Base-by-base conservation (phyloP, 92 coral and sea anemone genomes). In the Actinernus sp. region DNA sequence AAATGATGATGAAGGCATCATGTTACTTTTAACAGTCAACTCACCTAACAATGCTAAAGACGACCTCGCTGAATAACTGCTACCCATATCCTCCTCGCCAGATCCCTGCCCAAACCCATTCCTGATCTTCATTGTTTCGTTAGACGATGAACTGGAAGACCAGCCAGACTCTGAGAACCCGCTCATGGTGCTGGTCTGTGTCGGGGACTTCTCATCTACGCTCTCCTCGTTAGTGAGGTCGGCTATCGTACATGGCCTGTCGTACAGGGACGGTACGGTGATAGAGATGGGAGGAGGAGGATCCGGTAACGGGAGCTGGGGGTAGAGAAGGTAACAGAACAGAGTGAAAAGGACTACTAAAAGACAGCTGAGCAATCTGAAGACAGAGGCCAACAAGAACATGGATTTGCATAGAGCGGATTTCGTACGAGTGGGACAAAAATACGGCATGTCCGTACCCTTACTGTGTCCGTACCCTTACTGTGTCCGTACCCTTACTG, bases 141-240 rank as follows among this genome's bases (percentile, higher is more conserved):
- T 85, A 5, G 89, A 86, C 20, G 91, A 85, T 0, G 92, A 83
- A 25, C 93, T 87, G 7, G 97, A 90, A 27, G 92, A 85, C 14
- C 79, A 81, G 25, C 82, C 72, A 12, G 88, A 81, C 44, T 90
- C 97, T 6, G 97, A 90, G 45, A 82, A 85, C 16, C 76, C 69
- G 49, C 95, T 84, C 29, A 63, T 61, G 13, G 53, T 72, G 54
- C 67, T 71, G 1, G 77, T 68, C 31, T 85, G 92, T 6, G 82
- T 59, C 3, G 83, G 89, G 30, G 89, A 85, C 46, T 91, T 90
- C 52, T 90, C 97, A 43, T 90, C 97, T 4, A 90, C 97, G 60
- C 97, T 90, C 48, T 81, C 97, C 60, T 90, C 97, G 38, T 90
- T 90, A 16, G 89, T 90, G 12, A 90, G 63, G 22, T 90, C 89